Conservation (phyloP, 2,888 invertebrate genomes). For the Cynaeus angustus region DNA sequence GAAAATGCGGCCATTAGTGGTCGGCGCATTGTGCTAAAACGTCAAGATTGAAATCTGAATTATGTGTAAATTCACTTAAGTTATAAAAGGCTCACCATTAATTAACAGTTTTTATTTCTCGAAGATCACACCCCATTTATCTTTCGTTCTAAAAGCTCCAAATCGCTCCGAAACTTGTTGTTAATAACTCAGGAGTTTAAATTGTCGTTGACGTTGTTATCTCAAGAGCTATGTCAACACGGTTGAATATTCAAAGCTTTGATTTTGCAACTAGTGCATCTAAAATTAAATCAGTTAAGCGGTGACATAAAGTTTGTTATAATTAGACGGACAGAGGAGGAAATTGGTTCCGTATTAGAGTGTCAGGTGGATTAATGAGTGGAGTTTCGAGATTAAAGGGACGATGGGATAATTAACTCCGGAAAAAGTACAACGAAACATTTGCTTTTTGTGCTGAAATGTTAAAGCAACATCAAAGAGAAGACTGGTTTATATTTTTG, state of each 20-base stretch:
- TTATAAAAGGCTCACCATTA: slow-evolving; percentile 38
- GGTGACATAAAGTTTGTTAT: slow-evolving; percentile 41
- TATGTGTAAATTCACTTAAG: slow-evolving; percentile 38
- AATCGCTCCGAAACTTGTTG: slow-evolving; percentile 13
- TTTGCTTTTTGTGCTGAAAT: slow-evolving; percentile 5
- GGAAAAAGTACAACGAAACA: slow-evolving; percentile 2
- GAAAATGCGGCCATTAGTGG: slow-evolving; percentile 41
- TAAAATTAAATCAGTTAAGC: slow-evolving; percentile 32
- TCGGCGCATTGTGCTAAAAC: slow-evolving; percentile 40
- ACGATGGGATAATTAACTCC: slow-evolving; percentile 10
- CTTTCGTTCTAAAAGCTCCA: slow-evolving; percentile 24
- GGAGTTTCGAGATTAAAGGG: slow-evolving; percentile 32
- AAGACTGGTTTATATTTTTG: neutral
- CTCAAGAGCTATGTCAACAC: slow-evolving; percentile 17
- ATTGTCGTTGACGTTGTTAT: slow-evolving; percentile 16
- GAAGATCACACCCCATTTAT: slow-evolving; percentile 39
- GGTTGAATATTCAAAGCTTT: slow-evolving; percentile 31
- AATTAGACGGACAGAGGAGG: slow-evolving; percentile 32
- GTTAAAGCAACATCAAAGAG: neutral
- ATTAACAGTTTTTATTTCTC: slow-evolving; percentile 39
- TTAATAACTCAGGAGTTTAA: slow-evolving; percentile 22
- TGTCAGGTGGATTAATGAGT: slow-evolving; percentile 42
- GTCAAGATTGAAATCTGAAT: slow-evolving; percentile 47
- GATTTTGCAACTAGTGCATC: slow-evolving; percentile 30
- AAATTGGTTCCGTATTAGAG: slow-evolving; percentile 46